Conservation (phyloP, 1,140 invertebrate genomes). For the Drosophila albomicans region DNA sequence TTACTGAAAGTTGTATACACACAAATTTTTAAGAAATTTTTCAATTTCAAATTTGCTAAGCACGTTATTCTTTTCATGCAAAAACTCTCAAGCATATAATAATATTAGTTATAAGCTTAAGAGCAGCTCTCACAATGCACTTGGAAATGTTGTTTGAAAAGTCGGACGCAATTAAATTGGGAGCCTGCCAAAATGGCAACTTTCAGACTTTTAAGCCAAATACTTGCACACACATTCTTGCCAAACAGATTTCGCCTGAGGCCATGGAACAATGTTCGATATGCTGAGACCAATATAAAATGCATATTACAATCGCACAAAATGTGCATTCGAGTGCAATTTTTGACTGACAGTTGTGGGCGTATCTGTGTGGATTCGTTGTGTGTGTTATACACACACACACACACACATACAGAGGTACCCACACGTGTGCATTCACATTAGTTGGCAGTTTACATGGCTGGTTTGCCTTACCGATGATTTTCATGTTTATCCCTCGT, state of each 20-base stretch:
- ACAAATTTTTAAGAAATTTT: no score
- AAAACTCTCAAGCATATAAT: neutral
- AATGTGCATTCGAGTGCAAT: conserved; percentile 72
- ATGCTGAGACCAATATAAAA: conserved; percentile 49
- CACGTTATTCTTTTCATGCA: no score
- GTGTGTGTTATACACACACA: neutral
- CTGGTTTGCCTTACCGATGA: conserved; percentile 38
- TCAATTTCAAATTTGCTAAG: no score
- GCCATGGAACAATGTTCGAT: conserved; percentile 46
- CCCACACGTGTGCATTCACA: conserved; percentile 15
- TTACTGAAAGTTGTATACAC: no score
- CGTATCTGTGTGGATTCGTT: conserved; percentile 1
- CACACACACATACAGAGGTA: neutral
- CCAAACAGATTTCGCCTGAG: conserved; percentile 15
- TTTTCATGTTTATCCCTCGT: conserved; percentile 44
- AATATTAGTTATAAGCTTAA: conserved; percentile 2
- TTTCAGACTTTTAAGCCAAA: conserved; percentile 10
- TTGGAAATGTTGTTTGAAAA: neutral
- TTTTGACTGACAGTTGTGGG: conserved; percentile 67
- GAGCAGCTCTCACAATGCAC: neutral
- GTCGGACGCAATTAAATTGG: conserved; percentile 18
- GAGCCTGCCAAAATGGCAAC: conserved; percentile 22
- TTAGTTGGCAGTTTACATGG: conserved; percentile 44
- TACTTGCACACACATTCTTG: neutral
- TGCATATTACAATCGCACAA: conserved; percentile 51